These are phyloP conservation scores for Callocephalon fimbriatum DNA, from an alignment of 2,113 vertebrate species.

Conservation along the genomic window DNA sequence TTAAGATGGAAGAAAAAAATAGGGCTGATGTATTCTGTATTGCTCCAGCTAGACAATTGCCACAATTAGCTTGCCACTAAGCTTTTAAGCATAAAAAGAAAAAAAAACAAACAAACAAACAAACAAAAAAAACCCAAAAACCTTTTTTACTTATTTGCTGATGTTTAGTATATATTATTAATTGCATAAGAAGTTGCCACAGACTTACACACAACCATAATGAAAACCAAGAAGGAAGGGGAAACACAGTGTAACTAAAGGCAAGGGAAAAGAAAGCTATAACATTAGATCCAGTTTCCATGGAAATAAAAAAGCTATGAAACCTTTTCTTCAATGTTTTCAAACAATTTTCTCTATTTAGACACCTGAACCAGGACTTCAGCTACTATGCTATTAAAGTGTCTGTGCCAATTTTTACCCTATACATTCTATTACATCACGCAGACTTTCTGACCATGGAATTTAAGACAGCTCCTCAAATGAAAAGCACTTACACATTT, in stretches of 20 bases:
- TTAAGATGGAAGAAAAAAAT: not conserved
- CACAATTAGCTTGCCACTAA: not conserved
- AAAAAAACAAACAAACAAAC: too few species aligned
- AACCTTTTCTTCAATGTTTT: not conserved
- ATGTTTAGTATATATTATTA: not conserved
- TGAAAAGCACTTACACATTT: not conserved
- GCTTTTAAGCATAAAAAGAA: not conserved
- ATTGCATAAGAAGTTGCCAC: not conserved
- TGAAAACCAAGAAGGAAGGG: not conserved
- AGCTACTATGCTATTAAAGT: not conserved
- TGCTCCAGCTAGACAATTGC: not conserved
- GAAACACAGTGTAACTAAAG: not conserved
- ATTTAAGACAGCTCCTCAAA: not conserved
- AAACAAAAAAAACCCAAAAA: not conserved
- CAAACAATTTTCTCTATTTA: not conserved
- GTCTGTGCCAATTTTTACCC: not conserved
- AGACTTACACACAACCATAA: not conserved
- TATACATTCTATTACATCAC: not conserved
- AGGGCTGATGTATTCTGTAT: not conserved
- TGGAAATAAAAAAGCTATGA: slow-evolving; percentile 41
- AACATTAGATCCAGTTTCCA: not conserved
- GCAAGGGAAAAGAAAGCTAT: not conserved
- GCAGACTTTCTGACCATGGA: not conserved
- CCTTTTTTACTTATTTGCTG: not conserved
- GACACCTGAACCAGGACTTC: not conserved